phyloP scores from a whole-genome alignment of 2,797 vertebrate species.

The Muscicapa comitata region DNA sequence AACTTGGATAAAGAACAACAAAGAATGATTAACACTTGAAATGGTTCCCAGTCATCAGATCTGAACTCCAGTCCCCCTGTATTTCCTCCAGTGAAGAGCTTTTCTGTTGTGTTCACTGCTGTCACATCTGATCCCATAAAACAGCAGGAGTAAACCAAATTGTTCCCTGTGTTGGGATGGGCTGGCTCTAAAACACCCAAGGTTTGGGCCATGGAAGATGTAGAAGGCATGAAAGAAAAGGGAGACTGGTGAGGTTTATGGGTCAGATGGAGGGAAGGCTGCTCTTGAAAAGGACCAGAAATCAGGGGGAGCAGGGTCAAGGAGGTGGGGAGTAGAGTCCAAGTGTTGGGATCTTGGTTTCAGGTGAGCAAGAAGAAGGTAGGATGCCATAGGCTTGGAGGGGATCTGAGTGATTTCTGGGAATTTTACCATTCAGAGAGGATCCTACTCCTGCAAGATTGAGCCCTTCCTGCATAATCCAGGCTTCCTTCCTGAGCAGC shows the following conservation, averaged over 20 bases:
- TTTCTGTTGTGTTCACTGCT: slow-evolving; percentile 33
- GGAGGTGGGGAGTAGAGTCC: background rate
- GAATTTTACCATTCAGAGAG: background rate
- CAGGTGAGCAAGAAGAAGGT: background rate
- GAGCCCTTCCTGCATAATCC: background rate
- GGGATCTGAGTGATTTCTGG: background rate
- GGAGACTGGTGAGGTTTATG: background rate
- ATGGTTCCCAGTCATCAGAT: slow-evolving; percentile 38
- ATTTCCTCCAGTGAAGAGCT: slow-evolving; percentile 4
- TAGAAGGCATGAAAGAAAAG: background rate
- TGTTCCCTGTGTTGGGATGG: background rate
- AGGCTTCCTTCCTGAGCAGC: background rate
- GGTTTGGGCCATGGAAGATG: background rate
- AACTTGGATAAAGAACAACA: slow-evolving; percentile 61
- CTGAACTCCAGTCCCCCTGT: background rate
- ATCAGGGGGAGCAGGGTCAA: background rate
- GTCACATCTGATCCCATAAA: background rate
- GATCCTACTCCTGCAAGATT: background rate
- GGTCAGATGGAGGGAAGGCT: background rate
- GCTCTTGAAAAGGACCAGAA: background rate
- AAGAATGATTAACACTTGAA: slow-evolving; percentile 60
- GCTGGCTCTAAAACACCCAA: background rate
- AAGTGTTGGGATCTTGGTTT: background rate
- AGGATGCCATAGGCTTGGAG: background rate
- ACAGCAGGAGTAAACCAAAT: background rate